Percentiles rank a stretch among this genome's conserved stretches.
Evolutionary conservation across 2,797 vertebrate genomes (phyloP).

Genomic region (Paguma larvata): DNA sequence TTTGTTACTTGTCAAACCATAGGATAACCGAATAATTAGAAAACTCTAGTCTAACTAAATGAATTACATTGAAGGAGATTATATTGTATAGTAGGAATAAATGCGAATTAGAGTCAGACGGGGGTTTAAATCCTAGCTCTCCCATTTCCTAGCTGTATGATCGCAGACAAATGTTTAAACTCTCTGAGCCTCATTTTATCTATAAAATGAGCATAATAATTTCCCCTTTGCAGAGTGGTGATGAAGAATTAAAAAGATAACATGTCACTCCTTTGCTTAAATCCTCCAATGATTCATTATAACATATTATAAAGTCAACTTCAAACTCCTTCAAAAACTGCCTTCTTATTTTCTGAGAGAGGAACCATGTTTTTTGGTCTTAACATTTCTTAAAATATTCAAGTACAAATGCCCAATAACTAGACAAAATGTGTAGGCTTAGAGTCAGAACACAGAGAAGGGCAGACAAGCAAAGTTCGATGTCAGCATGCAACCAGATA

Average conservation of each 20-base stretch:
- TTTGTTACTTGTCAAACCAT: background rate
- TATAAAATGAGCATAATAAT: background rate
- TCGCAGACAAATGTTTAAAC: background rate
- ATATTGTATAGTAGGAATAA: background rate
- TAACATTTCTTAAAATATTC: conserved; percentile 26
- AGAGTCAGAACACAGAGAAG: background rate
- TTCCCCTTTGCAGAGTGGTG: background rate
- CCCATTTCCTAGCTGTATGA: background rate
- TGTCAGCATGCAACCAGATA: background rate
- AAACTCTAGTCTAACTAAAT: background rate
- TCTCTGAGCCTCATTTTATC: background rate
- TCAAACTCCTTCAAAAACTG: conserved; percentile 7
- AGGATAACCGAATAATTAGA: background rate
- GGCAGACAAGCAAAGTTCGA: background rate
- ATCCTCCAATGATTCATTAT: background rate
- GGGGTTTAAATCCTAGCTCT: background rate
- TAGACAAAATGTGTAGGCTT: background rate
- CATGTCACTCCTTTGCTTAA: background rate
- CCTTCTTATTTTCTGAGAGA: background rate
- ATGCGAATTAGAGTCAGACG: background rate
- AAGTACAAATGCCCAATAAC: background rate
- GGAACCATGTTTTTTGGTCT: background rate
- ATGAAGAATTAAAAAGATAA: conserved; percentile 52
- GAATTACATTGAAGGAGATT: background rate
- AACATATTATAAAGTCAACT: background rate